Evolutionary conservation across 2,888 invertebrate species (phyloP).

Genomic region (Griposia aprilina): DNA sequence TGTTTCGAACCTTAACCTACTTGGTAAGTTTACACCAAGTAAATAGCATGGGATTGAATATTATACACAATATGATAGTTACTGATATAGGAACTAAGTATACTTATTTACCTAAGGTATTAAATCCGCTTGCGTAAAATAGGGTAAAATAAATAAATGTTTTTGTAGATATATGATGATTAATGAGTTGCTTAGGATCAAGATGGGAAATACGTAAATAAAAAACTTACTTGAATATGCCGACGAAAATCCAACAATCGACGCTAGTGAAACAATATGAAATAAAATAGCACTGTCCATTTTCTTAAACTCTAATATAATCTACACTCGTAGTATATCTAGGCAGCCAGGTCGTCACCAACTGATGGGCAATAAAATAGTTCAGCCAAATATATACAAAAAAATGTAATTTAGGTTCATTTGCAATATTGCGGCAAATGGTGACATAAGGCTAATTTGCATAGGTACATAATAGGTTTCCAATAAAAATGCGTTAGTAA

Average conservation of each 20-base stretch:
- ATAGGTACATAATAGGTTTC: conserved; percentile 24
- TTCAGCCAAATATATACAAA: conserved; percentile 37
- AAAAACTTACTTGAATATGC: conserved; percentile 59
- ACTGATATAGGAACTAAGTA: not conserved
- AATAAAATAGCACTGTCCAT: conserved; percentile 43
- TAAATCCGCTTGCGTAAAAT: not conserved
- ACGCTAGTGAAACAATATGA: conserved; percentile 25
- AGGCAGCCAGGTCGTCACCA: conserved; percentile 2
- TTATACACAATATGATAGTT: not conserved
- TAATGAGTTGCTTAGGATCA: not conserved
- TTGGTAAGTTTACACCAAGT: not conserved
- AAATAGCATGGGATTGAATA: not conserved
- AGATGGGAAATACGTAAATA: not conserved
- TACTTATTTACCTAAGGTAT: not conserved
- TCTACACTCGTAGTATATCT: conserved; percentile 2
- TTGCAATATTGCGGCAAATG: conserved; percentile 40
- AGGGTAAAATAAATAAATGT: not conserved
- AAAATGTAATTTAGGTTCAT: conserved; percentile 30
- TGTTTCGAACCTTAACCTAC: not conserved
- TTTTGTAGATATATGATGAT: not conserved
- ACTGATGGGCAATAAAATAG: conserved; percentile 32
- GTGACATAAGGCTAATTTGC: conserved; percentile 32
- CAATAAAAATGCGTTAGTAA: conserved; percentile 60
- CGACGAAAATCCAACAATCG: conserved; percentile 33
- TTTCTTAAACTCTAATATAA: not conserved